Evolutionary conservation across 2,113 vertebrate species (phyloP).

Genomic region (Myrmophylax atrothorax): DNA sequence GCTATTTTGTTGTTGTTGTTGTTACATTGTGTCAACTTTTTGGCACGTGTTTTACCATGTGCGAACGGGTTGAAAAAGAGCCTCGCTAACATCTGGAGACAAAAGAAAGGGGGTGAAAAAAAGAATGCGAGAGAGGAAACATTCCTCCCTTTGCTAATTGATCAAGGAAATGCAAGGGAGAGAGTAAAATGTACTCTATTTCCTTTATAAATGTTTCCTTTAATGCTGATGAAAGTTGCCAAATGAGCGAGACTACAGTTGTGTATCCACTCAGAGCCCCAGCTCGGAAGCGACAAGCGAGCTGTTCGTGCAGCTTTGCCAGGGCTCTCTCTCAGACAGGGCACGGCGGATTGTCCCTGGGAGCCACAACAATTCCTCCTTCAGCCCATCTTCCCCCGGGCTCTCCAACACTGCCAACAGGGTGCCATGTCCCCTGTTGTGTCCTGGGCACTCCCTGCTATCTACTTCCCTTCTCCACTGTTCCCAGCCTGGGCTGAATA

Average conservation of each 20-base stretch:
- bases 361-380: not conserved
- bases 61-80: conserved; percentile 30
- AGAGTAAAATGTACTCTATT: conserved; percentile 26
- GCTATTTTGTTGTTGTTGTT: not conserved
- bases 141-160: not conserved
- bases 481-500: not conserved
- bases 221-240: conserved; percentile 13
- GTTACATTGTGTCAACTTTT: conserved; percentile 29
- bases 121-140: not conserved
- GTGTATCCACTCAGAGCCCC: not conserved
- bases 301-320: not conserved
- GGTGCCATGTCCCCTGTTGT: not conserved
- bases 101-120: not conserved
- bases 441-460: not conserved
- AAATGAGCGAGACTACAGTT: not conserved
- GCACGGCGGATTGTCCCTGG: not conserved
- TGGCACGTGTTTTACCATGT: conserved; percentile 50
- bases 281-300: not conserved
- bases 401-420: not conserved
- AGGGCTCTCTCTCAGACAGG: accelerated
- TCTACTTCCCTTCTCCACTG: not conserved
- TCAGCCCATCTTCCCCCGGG: accelerated
- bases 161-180: conserved; percentile 39
- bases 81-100: conserved; percentile 33
- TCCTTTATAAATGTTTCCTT: conserved; percentile 44